Percentiles rank a stretch among this genome's conserved stretches.
Conservation (phyloP, 2,113 vertebrate genomes). For the Centropus unirufus region DNA sequence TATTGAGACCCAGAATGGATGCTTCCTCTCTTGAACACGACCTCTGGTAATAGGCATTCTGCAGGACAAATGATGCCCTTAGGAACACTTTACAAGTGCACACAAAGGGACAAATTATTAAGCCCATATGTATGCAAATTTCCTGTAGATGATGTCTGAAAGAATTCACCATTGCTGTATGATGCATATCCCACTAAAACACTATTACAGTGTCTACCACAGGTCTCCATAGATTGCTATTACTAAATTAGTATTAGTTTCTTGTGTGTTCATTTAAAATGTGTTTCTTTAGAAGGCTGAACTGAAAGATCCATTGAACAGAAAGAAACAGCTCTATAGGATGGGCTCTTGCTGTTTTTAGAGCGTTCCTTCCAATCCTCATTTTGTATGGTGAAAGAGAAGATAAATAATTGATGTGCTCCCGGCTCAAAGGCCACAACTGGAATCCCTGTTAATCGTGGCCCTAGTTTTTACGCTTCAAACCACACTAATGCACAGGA, state of each 20-base stretch:
- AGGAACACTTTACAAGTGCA: neutral
- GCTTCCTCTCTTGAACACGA: neutral
- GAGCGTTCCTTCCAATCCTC: neutral
- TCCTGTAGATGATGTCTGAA: neutral
- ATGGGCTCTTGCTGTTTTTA: neutral
- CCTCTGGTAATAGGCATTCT: neutral
- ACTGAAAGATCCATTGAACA: neutral
- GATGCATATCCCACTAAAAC: conserved; percentile 21
- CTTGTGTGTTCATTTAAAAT: conserved; percentile 29
- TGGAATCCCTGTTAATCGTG: neutral
- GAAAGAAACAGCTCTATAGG: neutral
- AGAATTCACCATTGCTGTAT: conserved; percentile 25
- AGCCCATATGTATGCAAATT: neutral
- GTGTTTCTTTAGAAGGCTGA: neutral
- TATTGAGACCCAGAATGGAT: neutral
- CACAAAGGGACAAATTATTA: conserved; percentile 27
- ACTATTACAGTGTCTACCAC: neutral
- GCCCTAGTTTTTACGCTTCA: neutral
- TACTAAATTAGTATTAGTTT: conserved; percentile 53
- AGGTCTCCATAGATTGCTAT: conserved; percentile 21
- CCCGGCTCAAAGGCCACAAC: neutral
- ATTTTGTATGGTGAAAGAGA: neutral
- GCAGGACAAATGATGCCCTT: neutral
- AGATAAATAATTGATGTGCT: neutral
- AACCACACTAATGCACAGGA: neutral